Evolutionary conservation across 2,888 invertebrate genomes (phyloP), one percentile per base, ranked within the genome.

Genomic region (Nymphalis polychloros): DNA sequence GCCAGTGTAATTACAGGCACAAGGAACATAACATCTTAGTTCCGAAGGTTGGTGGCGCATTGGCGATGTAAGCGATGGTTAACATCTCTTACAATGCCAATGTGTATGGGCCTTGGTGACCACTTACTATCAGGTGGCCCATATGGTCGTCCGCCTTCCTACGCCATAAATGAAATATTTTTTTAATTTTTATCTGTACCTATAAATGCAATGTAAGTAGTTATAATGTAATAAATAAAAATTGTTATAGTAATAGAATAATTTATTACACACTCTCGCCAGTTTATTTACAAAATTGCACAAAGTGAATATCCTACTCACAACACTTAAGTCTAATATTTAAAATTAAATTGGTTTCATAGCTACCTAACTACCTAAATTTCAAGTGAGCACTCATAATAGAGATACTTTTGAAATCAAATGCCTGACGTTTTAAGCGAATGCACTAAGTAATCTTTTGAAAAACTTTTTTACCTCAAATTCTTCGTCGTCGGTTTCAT

Each of bases 251-350:
- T 67, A 31, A 59, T 23, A 59, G 48, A 57, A 17, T 69, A 77
- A 65, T 75, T 76, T 77, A 76, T 70, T 75, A 73, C 74, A 78
- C 69, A 74, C 71, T 68, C 78, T 72, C 77, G 74, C 77, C 77
- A 79, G 73, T 67, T 77, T 90, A 90, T 90, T 89, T 90, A 91
- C 90, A 92, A 89, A 89, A 89, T 89, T 90, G 91, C 91, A 91
- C 91, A 89, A 90, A 89, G 89, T 89, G 87, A 81, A 84, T n/a
- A 67, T 46, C 66, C 70, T 75, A 75, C 63, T 80, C 61, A 35
- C 69, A 70, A 68, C 71, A 73, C 75, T 77, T 74, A 75, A 55
- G 68, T 63, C 66, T 72, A 75, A 67, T 63, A 71, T 48, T 64
- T 19, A 64, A 73, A 69, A 67, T 74, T 71, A 72, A 68, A 71